Evolutionary conservation across 1,140 invertebrate species (phyloP).

Genomic region (Oryctes rhinoceros): DNA sequence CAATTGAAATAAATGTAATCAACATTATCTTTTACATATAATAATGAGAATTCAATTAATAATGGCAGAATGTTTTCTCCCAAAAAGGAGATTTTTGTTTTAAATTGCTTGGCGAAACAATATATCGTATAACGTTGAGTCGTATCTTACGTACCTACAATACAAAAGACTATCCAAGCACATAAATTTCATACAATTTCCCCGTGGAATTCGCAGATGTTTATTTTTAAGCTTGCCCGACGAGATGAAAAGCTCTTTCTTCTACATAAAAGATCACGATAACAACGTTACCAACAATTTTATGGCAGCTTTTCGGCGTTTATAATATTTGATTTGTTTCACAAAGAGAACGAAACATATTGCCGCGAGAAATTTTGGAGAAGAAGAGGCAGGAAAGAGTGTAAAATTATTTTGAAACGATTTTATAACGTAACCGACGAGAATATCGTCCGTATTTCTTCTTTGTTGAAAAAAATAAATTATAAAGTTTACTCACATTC

Average conservation of each 20-base stretch:
- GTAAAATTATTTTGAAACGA: background rate
- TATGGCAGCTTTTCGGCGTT: background rate
- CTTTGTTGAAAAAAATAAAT: background rate
- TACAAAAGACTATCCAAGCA: too few relatives aligned
- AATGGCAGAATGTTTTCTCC: too few relatives aligned
- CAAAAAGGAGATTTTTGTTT: too few relatives aligned
- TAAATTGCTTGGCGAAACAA: too few relatives aligned
- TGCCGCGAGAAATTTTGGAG: background rate
- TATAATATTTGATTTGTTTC: background rate
- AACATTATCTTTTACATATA: too few relatives aligned
- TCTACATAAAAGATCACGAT: background rate
- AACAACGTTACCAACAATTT: background rate
- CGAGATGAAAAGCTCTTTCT: background rate
- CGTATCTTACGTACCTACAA: too few relatives aligned
- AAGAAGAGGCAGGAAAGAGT: background rate
- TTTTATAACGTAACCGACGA: background rate
- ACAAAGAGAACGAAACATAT: background rate
- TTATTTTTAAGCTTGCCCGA: background rate
- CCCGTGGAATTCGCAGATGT: too few relatives aligned
- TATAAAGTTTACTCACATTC: background rate
- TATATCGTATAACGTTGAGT: too few relatives aligned
- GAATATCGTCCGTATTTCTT: background rate
- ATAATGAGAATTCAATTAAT: too few relatives aligned
- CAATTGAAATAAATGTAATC: too few relatives aligned
- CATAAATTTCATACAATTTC: too few relatives aligned